Conservation (phyloP, 2,888 invertebrate genomes). For the Noctua fimbriata region DNA sequence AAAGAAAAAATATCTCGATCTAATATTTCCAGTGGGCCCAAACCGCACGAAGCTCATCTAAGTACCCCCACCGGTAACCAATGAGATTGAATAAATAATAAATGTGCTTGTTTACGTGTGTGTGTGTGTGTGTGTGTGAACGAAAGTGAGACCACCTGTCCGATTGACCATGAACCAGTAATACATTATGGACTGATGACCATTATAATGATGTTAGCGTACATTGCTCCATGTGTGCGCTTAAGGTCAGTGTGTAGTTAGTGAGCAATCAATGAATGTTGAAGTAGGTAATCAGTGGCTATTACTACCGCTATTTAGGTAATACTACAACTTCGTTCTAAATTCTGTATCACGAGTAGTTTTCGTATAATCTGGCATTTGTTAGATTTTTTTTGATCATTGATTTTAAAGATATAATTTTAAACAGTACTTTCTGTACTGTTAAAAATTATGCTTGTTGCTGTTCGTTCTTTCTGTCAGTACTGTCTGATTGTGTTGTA, state of each 20-base stretch:
- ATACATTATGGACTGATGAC: conserved; percentile 47
- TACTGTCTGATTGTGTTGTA: not conserved
- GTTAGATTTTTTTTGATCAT: not conserved
- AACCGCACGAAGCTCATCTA: not conserved
- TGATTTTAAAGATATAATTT: not conserved
- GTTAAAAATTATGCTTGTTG: too few species aligned
- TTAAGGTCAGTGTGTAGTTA: conserved; percentile 33
- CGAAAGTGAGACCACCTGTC: conserved; percentile 50
- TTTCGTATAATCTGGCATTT: too few species aligned
- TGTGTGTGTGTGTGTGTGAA: conserved; percentile 10
- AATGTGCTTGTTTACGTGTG: conserved; percentile 9
- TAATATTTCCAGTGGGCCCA: not conserved
- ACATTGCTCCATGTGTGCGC: conserved; percentile 33
- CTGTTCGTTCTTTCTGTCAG: too few species aligned
- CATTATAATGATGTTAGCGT: conserved; percentile 53
- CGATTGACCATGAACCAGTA: conserved; percentile 50
- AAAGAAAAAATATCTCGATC: not conserved
- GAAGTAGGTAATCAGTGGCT: conserved; percentile 15
- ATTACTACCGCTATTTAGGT: not conserved
- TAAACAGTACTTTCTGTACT: not conserved
- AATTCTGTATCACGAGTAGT: not conserved
- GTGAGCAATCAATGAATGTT: conserved; percentile 48
- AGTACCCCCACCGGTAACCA: conserved; percentile 20
- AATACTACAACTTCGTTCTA: not conserved
- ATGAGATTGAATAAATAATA: conserved; percentile 36